Evolutionary conservation across 2,113 vertebrate genomes (phyloP).

Genomic region (Neolamprologus ventralis): DNA sequence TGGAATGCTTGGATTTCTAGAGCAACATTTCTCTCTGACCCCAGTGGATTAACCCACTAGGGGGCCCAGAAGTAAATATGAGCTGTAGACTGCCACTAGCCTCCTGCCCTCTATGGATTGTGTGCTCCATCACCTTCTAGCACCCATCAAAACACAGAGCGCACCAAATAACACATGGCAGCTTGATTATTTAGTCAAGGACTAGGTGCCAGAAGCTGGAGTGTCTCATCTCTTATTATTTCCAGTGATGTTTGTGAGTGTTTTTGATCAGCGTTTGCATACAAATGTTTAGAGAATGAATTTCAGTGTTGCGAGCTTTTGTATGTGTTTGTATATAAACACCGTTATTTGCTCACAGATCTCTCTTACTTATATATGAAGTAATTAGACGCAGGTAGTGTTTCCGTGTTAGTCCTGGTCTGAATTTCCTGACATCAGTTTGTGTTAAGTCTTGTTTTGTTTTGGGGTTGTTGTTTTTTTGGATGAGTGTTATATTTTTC

Average conservation of each 20-base stretch:
- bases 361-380: not conserved
- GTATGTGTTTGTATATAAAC: not conserved
- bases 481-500: not conserved
- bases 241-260: not conserved
- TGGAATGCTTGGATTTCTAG: not conserved
- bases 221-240: not conserved
- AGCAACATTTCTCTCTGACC: not conserved
- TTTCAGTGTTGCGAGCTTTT: not conserved
- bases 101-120: not conserved
- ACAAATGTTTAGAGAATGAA: not conserved
- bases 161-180: not conserved
- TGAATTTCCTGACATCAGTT: not conserved
- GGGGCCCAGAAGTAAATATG: not conserved
- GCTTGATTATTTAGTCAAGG: not conserved
- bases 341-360: not conserved
- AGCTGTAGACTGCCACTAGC: not conserved
- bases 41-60: not conserved
- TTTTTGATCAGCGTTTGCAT: not conserved
- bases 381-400: not conserved
- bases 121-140: not conserved
- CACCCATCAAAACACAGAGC: not conserved
- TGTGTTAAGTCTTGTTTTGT: not conserved
- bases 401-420: not conserved
- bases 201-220: not conserved
- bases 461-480: not conserved